phyloP scores from a whole-genome alignment of 2,888 invertebrate genomes.

The Enchytraeus crypticus region DNA sequence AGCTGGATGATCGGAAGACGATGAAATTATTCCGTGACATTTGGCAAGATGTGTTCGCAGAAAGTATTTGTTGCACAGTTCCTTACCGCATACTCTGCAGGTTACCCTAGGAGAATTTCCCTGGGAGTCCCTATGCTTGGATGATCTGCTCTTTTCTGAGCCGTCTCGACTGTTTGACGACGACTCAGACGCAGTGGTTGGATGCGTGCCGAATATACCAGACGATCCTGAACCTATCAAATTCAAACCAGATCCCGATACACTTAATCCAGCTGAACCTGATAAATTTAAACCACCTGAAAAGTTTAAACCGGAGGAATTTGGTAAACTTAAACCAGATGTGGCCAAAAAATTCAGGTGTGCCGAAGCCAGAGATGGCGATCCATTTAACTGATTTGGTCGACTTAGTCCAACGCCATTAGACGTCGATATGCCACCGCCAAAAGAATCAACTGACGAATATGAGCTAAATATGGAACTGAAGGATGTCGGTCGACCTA shows the following conservation, averaged over 20 bases:
- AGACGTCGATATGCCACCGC: too few relatives aligned
- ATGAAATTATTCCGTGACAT: constrained; percentile 42
- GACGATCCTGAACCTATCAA: neutral
- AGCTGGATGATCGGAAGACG: neutral
- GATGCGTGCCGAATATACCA: neutral
- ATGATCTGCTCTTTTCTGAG: constrained; percentile 1
- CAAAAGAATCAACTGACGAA: neutral
- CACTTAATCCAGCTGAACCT: neutral
- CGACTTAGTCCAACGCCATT: neutral
- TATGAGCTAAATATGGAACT: neutral
- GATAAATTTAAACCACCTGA: neutral
- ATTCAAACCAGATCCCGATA: neutral
- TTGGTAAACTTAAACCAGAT: too few relatives aligned
- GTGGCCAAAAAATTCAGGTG: neutral
- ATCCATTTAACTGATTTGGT: neutral
- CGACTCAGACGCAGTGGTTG: neutral
- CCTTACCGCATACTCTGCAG: constrained; percentile 47
- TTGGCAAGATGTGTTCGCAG: constrained; percentile 48
- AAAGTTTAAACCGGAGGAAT: neutral
- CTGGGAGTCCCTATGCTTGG: constrained; percentile 40
- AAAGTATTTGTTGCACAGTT: constrained; percentile 49
- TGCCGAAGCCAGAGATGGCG: neutral
- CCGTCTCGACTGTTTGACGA: neutral
- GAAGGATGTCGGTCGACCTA: neutral
- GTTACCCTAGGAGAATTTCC: constrained; percentile 33